Evolutionary conservation across 2,113 vertebrate genomes (phyloP).

Genomic region (Rhombomys opimus): DNA sequence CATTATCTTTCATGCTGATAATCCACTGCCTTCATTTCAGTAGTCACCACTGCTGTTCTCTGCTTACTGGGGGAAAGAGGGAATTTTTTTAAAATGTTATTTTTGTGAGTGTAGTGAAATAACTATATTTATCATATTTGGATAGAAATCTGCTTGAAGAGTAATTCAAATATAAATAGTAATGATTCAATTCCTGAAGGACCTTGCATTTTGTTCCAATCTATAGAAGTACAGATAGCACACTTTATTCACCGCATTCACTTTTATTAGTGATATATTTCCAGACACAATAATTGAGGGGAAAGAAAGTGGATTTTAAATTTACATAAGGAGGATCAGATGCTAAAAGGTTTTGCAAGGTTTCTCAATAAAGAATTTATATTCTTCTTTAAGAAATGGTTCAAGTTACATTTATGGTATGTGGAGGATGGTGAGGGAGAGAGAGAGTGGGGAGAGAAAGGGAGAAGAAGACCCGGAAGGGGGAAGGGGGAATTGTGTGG

Average conservation of each 20-base stretch:
- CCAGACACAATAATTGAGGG: neutral
- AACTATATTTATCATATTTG: conserved; percentile 61
- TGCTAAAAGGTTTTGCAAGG: neutral
- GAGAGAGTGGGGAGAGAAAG: fast-evolving
- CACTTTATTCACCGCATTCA: neutral
- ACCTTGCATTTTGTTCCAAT: conserved; percentile 29
- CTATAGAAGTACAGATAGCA: neutral
- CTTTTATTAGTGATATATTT: conserved; percentile 10
- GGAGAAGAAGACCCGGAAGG: fast-evolving
- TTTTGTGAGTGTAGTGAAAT: conserved; percentile 52
- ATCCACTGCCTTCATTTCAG: conserved; percentile 63
- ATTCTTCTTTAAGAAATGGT: neutral
- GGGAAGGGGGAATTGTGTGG: neutral
- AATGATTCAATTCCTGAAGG: conserved; percentile 41
- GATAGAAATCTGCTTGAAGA: conserved; percentile 65
- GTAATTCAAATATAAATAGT: conserved; percentile 64
- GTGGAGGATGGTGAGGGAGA: neutral
- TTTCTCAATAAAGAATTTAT: neutral
- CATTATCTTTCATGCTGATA: conserved; percentile 61
- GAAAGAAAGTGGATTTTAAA: neutral
- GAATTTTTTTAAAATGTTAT: conserved; percentile 33
- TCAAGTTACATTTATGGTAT: neutral
- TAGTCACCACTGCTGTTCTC: conserved; percentile 44
- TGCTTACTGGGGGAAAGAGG: conserved; percentile 28
- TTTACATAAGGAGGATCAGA: neutral